A percentile compares a stretch with the other conserved stretches of the same genome.
Conservation (phyloP, 2,797 vertebrate genomes). For the Picus viridis region DNA sequence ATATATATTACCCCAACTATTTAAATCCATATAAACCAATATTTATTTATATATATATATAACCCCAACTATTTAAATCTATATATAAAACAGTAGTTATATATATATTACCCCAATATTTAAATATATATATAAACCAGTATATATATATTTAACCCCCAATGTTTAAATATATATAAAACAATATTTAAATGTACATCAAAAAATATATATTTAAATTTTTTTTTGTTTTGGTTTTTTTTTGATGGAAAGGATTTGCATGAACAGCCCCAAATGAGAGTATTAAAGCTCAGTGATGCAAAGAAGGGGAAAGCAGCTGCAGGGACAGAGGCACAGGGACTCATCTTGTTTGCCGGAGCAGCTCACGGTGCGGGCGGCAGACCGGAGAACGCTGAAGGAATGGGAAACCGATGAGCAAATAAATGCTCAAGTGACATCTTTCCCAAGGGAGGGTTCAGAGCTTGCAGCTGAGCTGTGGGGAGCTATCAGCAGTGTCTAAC, state of each 20-base stretch:
- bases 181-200: too few species aligned
- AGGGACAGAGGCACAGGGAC: background rate
- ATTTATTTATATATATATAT: background rate
- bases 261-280: conserved; percentile 45
- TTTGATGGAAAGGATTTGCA: conserved; percentile 60
- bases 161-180: too few species aligned
- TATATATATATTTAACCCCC: too few species aligned
- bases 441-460: background rate
- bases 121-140: too few species aligned
- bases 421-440: background rate
- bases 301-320: background rate
- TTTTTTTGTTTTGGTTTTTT: background rate
- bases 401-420: conserved; percentile 14
- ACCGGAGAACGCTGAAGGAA: background rate
- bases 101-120: too few species aligned
- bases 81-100: too few species aligned
- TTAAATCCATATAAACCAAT: too few species aligned
- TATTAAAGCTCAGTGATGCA: conserved; percentile 24
- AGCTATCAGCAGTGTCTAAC: background rate
- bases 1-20: too few species aligned
- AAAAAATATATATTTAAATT: too few species aligned
- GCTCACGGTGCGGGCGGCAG: background rate
- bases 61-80: too few species aligned
- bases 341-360: background rate
- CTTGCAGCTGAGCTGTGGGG: background rate